Conservation (phyloP, 1,140 invertebrate genomes). For the Luehdorfia chinensis region DNA sequence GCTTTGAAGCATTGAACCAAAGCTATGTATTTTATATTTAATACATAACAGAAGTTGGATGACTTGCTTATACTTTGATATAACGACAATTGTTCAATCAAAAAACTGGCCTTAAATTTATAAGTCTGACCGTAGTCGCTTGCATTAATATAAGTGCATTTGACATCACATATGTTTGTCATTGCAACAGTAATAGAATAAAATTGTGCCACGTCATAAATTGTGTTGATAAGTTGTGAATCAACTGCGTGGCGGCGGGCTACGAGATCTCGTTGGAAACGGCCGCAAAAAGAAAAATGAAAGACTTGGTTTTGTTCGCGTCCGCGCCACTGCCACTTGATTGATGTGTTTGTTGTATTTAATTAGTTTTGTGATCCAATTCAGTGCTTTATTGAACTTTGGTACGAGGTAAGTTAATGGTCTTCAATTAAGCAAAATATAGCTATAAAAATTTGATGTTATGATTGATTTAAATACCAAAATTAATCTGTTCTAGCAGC, state of each 20-base stretch:
- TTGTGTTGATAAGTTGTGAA: conserved; percentile 32
- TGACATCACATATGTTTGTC: conserved; percentile 10
- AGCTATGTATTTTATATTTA: too few species aligned
- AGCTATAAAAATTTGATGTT: too few species aligned
- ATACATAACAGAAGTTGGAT: too few species aligned
- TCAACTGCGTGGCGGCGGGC: conserved; percentile 18
- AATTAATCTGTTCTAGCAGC: too few species aligned
- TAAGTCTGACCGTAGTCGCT: conserved; percentile 4
- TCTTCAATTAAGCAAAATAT: too few species aligned
- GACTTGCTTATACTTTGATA: too few species aligned
- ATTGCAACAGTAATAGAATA: conserved; percentile 11
- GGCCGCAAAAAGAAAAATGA: conserved; percentile 41
- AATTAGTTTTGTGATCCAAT: conserved; percentile 44
- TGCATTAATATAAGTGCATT: conserved; percentile 13
- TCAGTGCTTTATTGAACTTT: conserved; percentile 31
- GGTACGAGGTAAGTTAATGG: too few species aligned
- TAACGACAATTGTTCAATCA: background rate
- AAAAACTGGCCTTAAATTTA: conserved; percentile 1
- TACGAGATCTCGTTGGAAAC: conserved; percentile 23
- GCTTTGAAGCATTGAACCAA: too few species aligned
- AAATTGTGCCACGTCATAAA: conserved; percentile 25
- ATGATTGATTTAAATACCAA: too few species aligned
- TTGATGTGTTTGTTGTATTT: conserved; percentile 50
- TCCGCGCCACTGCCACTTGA: conserved; percentile 37
- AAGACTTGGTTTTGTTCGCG: conserved; percentile 38